Conservation (phyloP, 2,113 vertebrate genomes). For the Chunga burmeisteri region DNA sequence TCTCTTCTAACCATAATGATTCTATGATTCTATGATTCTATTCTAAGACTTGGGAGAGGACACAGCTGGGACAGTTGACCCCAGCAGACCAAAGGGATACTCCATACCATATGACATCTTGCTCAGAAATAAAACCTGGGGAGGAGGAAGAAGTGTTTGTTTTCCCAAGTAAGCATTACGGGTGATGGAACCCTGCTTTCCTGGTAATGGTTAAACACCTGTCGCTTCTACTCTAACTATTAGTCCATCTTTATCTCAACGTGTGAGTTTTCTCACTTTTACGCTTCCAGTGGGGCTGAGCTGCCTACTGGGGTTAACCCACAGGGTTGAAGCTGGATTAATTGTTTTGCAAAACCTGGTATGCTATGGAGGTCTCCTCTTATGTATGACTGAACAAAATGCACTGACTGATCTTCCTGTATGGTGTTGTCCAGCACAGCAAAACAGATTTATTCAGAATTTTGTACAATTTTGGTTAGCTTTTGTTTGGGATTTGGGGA, state of each 20-base stretch:
- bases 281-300: background rate
- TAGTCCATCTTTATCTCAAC: background rate
- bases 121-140: background rate
- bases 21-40: too few species aligned
- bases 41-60: background rate
- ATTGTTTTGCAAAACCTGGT: background rate
- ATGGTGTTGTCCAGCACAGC: background rate
- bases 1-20: too few species aligned
- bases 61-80: background rate
- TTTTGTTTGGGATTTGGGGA: background rate
- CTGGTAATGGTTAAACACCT: background rate
- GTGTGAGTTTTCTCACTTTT: background rate
- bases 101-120: fast-evolving
- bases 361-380: background rate
- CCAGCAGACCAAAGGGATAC: background rate
- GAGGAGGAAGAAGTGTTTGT: background rate
- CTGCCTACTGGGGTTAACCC: fast-evolving
- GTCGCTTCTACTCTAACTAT: background rate
- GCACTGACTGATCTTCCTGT: background rate
- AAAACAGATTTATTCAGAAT: background rate
- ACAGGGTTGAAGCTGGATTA: background rate
- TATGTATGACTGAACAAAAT: background rate
- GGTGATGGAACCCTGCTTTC: background rate
- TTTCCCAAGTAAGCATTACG: background rate
- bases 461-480: background rate